phyloP scores from a whole-genome alignment of 2,113 vertebrate species.

The Bos javanicus region DNA sequence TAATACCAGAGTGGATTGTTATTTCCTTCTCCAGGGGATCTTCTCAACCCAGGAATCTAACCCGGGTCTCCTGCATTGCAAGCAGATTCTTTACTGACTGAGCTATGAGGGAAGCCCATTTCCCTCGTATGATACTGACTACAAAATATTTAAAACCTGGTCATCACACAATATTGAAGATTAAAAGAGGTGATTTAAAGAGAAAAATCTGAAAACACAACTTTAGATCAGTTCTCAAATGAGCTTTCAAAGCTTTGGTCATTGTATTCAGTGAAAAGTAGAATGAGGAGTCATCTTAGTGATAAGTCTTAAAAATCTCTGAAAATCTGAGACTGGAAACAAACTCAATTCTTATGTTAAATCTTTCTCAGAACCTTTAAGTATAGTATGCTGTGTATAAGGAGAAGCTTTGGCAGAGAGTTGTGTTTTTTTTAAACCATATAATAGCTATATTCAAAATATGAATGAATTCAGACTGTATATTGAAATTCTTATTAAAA shows the following conservation, averaged over 20 bases:
- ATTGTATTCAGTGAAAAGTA: not conserved
- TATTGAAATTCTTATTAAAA: not conserved
- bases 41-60: not conserved
- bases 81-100: not conserved
- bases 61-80: not conserved
- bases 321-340: not conserved
- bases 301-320: not conserved
- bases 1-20: not conserved
- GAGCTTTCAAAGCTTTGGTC: not conserved
- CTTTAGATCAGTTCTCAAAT: not conserved
- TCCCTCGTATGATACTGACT: not conserved
- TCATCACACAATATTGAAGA: not conserved
- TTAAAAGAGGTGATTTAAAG: not conserved
- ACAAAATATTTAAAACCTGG: not conserved
- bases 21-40: not conserved
- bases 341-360: not conserved
- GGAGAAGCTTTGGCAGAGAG: not conserved
- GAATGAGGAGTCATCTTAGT: not conserved
- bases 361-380: not conserved
- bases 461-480: not conserved
- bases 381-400: not conserved
- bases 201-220: not conserved
- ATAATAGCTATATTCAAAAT: not conserved
- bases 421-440: not conserved
- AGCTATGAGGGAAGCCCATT: not conserved